A percentile compares a stretch with the other conserved stretches of the same genome.
Evolutionary conservation across 2,113 vertebrate genomes (phyloP).

Genomic region (Elanus axillaris): DNA sequence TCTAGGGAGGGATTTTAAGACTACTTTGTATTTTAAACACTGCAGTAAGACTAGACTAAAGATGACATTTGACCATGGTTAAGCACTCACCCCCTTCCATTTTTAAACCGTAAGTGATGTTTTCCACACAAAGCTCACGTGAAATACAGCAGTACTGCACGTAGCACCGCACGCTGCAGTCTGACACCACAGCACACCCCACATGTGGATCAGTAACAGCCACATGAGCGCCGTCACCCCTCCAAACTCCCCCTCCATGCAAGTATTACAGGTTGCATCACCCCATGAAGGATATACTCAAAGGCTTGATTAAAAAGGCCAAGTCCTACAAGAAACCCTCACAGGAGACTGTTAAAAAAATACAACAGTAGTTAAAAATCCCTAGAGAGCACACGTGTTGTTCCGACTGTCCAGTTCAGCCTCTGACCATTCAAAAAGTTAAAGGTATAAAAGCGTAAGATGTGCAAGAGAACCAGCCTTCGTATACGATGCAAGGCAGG

Average conservation of each 20-base stretch:
- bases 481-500: slow-evolving; percentile 54
- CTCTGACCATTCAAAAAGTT: slow-evolving; percentile 40
- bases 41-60: neutral
- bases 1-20: slow-evolving; percentile 68
- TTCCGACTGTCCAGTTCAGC: slow-evolving; percentile 45
- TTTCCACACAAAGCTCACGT: neutral
- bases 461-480: slow-evolving; percentile 68
- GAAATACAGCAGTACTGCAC: neutral
- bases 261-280: neutral
- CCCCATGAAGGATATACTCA: neutral
- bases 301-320: neutral
- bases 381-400: slow-evolving; percentile 30
- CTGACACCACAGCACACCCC: neutral
- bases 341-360: slow-evolving; percentile 64
- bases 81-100: neutral
- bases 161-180: neutral
- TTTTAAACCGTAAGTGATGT: neutral
- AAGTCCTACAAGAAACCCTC: neutral
- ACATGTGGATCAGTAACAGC: accelerated
- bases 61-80: neutral
- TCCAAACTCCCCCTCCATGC: neutral
- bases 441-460: slow-evolving; percentile 67
- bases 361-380: slow-evolving; percentile 66
- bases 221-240: neutral
- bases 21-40: slow-evolving; percentile 66